These are phyloP conservation scores for Gisinianus flammeolus DNA, from an alignment of 2,888 invertebrate genomes.

Conservation along the genomic window DNA sequence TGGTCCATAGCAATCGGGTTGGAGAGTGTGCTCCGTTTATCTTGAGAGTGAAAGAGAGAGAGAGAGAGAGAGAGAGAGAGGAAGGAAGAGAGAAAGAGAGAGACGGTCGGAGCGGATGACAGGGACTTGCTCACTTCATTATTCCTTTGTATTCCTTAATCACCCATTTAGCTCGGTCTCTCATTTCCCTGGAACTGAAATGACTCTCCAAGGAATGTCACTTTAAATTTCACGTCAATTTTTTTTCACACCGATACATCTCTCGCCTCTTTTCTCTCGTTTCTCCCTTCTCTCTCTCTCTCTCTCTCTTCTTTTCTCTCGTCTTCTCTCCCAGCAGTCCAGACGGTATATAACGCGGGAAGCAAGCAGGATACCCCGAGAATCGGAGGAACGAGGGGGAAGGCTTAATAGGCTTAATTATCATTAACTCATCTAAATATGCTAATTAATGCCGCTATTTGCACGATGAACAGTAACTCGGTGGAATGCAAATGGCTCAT, in stretches of 20 bases:
- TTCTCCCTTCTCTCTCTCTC: too few species aligned
- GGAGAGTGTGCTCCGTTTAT: conserved; percentile 48
- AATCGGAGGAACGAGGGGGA: conserved; percentile 43
- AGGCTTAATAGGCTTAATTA: conserved; percentile 62
- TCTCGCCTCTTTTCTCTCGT: conserved; percentile 24
- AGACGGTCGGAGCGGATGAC: conserved; percentile 49
- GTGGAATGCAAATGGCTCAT: conserved; percentile 63
- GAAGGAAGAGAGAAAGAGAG: too few species aligned
- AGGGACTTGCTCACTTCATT: conserved; percentile 58
- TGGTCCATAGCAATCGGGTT: conserved; percentile 43
- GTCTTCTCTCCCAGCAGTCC: too few species aligned
- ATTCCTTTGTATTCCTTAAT: conserved; percentile 57
- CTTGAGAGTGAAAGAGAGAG: conserved; percentile 48
- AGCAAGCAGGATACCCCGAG: too few species aligned
- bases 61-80: too few species aligned
- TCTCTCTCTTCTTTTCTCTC: too few species aligned
- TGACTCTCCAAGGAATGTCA: conserved; percentile 53
- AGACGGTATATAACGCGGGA: too few species aligned
- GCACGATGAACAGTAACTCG: conserved; percentile 61
- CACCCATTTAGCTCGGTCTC: conserved; percentile 52
- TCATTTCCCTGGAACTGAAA: conserved; percentile 55
- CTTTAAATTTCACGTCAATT: conserved; percentile 45
- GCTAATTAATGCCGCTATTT: conserved; percentile 65
- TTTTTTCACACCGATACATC: conserved; percentile 51
- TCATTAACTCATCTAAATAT: conserved; percentile 67